Conservation (phyloP, 1,140 invertebrate genomes). For the Zaprionus kolodkinae region DNA sequence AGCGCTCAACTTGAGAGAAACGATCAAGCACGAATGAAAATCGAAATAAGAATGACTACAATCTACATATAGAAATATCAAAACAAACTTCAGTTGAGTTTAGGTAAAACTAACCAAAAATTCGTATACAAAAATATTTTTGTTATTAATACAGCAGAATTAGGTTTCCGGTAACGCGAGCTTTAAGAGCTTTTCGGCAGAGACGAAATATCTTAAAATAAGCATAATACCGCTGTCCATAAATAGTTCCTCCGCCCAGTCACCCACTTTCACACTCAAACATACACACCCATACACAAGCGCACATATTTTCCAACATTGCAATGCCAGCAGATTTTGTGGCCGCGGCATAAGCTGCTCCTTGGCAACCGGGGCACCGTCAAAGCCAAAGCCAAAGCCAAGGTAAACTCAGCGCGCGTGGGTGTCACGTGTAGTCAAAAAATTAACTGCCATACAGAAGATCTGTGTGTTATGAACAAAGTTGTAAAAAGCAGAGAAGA, state of each 20-base stretch:
- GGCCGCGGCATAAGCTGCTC: constrained; percentile 18
- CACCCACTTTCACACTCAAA: not conserved
- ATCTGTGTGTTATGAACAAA: constrained; percentile 60
- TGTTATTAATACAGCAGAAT: not conserved
- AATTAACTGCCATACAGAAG: constrained; percentile 71
- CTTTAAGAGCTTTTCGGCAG: not conserved
- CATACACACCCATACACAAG: not conserved
- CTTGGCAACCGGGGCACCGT: constrained; percentile 13
- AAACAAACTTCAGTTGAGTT: not conserved
- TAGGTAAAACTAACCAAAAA: not conserved
- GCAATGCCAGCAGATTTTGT: constrained; percentile 35
- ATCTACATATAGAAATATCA: not conserved
- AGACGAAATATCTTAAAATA: constrained; percentile 6
- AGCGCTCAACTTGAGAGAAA: not conserved
- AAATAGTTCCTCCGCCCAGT: constrained; percentile 43
- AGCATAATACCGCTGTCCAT: constrained; percentile 21
- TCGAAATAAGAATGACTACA: too few species aligned
- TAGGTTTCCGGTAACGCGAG: not conserved
- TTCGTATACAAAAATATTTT: not conserved
- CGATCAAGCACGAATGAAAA: too few species aligned
- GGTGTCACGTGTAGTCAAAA: constrained; percentile 65
- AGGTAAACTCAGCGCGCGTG: constrained; percentile 2
- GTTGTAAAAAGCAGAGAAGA: constrained; percentile 1
- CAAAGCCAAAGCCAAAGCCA: constrained; percentile 8
- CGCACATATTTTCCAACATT: not conserved